Evolutionary conservation across 2,888 invertebrate species (phyloP).

Genomic region (Tribolium freemani): DNA sequence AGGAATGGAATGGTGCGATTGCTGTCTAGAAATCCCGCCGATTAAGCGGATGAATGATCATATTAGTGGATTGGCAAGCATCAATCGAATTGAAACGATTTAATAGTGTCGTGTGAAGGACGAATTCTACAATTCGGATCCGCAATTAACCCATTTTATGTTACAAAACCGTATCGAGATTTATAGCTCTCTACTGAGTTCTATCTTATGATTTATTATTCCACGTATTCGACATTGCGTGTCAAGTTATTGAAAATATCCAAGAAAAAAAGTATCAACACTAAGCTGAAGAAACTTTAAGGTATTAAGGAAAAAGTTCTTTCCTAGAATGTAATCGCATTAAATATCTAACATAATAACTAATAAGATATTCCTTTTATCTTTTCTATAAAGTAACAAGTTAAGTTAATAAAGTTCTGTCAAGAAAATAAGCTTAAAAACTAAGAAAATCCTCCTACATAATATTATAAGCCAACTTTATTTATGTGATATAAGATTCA

Average conservation of each 20-base stretch:
- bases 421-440: background rate
- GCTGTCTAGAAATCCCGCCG: conserved; percentile 9
- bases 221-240: no score
- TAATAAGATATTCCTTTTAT: background rate
- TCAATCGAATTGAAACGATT: background rate
- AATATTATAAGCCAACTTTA: background rate
- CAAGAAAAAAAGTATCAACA: no score
- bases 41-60: background rate
- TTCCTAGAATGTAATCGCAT: background rate
- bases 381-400: background rate
- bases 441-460: background rate
- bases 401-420: background rate
- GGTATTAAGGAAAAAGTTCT: no score
- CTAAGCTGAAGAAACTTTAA: no score
- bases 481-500: no score
- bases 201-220: no score
- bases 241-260: no score
- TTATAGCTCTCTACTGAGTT: no score
- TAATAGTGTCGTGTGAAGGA: background rate
- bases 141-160: background rate
- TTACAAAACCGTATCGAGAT: background rate
- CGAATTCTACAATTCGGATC: background rate
- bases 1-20: conserved; percentile 13
- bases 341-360: background rate
- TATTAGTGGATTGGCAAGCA: background rate